phyloP scores from a whole-genome alignment of 2,113 vertebrate genomes.

The Sinosuthora webbiana region DNA sequence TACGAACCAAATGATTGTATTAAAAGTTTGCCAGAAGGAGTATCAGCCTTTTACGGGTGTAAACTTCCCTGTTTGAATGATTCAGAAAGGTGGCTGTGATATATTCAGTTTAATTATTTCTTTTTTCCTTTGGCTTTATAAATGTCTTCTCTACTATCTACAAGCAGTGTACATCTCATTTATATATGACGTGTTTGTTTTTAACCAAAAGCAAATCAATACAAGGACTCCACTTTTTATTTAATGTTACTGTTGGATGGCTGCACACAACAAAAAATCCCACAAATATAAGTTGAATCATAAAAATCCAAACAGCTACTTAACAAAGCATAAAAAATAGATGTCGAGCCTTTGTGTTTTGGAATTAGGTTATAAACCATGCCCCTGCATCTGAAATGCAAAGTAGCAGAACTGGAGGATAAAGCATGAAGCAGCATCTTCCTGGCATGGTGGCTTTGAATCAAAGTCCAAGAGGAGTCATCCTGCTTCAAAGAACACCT shows the following conservation, averaged over 20 bases:
- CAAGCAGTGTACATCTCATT: background rate
- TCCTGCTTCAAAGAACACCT: background rate
- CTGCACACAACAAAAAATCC: background rate
- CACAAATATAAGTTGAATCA: background rate
- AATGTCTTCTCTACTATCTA: background rate
- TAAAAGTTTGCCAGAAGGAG: constrained; percentile 34
- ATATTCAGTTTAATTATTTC: background rate
- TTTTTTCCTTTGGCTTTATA: background rate
- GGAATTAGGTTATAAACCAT: background rate
- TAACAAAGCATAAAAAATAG: constrained; percentile 22
- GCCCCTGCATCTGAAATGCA: background rate
- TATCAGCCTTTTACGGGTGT: background rate
- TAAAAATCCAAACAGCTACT: constrained; percentile 28
- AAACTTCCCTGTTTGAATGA: background rate
- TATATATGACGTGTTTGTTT: constrained; percentile 13
- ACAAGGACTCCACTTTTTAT: constrained; percentile 14
- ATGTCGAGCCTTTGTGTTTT: background rate
- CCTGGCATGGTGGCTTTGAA: background rate
- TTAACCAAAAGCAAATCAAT: constrained; percentile 46
- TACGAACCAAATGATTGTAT: background rate
- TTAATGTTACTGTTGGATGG: background rate
- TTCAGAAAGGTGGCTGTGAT: background rate
- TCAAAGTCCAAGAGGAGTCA: background rate
- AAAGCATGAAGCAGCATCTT: background rate
- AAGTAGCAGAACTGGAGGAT: background rate